Evolutionary conservation across 2,797 vertebrate genomes (phyloP), one percentile per base, ranked within the genome.

Genomic region (Benthosema pterotum): DNA sequence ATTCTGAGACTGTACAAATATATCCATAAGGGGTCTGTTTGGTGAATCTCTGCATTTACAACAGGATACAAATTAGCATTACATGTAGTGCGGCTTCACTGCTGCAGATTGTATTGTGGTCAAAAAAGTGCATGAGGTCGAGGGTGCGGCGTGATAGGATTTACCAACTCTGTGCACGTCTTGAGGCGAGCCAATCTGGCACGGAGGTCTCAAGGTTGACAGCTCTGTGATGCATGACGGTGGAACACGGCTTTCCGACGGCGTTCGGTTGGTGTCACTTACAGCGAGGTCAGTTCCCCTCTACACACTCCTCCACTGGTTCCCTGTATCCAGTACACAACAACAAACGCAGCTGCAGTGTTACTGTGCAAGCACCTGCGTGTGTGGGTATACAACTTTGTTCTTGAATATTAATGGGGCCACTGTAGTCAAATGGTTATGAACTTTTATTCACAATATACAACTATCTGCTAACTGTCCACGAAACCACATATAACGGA

Each of bases 141-240:
- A 58, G 54, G 53, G 55, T 38, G 65, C 43, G 8, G 8, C 2
- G 22, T 25, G 22, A 25, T 25, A 65, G 67, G 61, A 48, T 75
- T 77, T 72, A 59, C 50, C 75, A 73, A 83, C 72, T 73, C 71
- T 69, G 57, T 67, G 57, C 72, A 66, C 69, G 52, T 83, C 58
- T 72, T 60, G 71, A 45, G 13, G 52, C 72, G 45, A 56, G 65
- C 68, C 49, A 5, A 59, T 16, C 57, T 43, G 77, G 49, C 46
- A 14, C 13, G 3, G 42, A 60, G 78, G 75, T 72, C 70, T 67
- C 65, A 50, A 80, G 84, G 78, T 81, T 69, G 67, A 80, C 80
- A 65, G 74, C 72, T 77, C 75, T 64, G 64, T 75, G 79, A 85
- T 77, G 79, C 78, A 52, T 84, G 73, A 76, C 83, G 70, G 75